Evolutionary conservation across 1,140 invertebrate species (phyloP), one percentile per base, ranked within the genome.

Genomic region (Zophobas atratus): DNA sequence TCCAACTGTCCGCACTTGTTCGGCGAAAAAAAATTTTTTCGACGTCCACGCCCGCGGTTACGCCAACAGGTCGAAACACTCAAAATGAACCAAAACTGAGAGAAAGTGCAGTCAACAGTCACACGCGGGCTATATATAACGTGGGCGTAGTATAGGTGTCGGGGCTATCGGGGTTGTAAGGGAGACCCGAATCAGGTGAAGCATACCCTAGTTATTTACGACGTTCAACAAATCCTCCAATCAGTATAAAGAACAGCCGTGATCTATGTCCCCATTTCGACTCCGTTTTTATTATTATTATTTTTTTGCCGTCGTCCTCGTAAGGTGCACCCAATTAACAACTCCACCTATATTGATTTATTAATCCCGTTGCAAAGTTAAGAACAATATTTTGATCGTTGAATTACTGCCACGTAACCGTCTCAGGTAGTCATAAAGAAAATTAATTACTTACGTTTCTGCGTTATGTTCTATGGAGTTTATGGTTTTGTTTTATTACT

Each of bases 41-140:
- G 43, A 46, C 43, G 43, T 8, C 43, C 43, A 46, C 43, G 8
- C 8, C 8, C 8, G 20, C 20, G 20, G 20, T 20, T 20, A 20
- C 20, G 20, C 20, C 20, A 67, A 67, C 60, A 67, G 60, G 60
- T 67, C 43, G 60, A 70, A 73, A 72, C 43, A 57, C 63, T 57
- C 77, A 77, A 77, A 80, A 77, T 70, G 75, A 75, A 80, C 76
- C 70, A 80, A 80, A 80, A 80, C 56, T 77, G 70, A 77, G 77
- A 78, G 77, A 78, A 80, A 80, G 76, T 71, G 73, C 73, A 80
- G 77, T 80, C 74, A 78, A 67, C 73, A 76, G 75, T 73, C 57
- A 76, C 49, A 73, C 77, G 73, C 60, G 48, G 32, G 72, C 74
- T 46, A 78, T 80, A 80, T 80, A 76, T 78, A 75, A 78, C 74